A percentile compares a stretch with the other conserved stretches of the same genome.
Evolutionary conservation across 2,113 vertebrate species (phyloP).

Genomic region (Nycticryphes semicollaris): DNA sequence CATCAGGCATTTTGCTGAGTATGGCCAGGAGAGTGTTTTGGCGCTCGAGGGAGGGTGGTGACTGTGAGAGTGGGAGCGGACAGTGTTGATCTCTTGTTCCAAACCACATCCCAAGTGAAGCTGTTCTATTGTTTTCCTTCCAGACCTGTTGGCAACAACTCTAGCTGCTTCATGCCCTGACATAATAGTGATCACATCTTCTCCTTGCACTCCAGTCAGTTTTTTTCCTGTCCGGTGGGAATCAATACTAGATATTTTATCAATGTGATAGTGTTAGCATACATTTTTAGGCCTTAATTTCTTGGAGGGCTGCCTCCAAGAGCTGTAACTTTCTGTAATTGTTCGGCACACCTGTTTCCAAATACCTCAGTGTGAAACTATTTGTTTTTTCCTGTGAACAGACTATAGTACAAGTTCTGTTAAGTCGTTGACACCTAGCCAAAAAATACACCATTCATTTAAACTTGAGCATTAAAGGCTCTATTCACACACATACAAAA

Average conservation of each 20-base stretch:
- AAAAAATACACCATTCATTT: slow-evolving; percentile 78
- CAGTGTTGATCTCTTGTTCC: background rate
- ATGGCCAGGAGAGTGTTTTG: background rate
- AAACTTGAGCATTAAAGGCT: slow-evolving; percentile 71
- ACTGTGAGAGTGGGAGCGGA: background rate
- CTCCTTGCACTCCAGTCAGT: background rate
- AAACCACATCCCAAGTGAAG: background rate
- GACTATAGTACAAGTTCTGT: slow-evolving; percentile 76
- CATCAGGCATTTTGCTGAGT: background rate
- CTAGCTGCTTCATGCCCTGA: background rate
- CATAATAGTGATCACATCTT: slow-evolving; percentile 20
- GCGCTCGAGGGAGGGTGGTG: background rate
- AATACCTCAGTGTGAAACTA: slow-evolving; percentile 80
- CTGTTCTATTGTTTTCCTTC: background rate
- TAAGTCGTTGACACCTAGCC: slow-evolving; percentile 74
- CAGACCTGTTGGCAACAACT: background rate
- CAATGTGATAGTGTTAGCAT: slow-evolving; percentile 59
- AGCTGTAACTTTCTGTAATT: slow-evolving; percentile 74
- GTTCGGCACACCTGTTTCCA: slow-evolving; percentile 78
- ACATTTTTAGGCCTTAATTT: slow-evolving; percentile 58
- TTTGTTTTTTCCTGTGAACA: slow-evolving; percentile 78
- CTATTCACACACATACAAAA: slow-evolving; percentile 68
- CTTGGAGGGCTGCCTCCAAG: slow-evolving; percentile 64
- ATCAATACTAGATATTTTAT: slow-evolving; percentile 58
- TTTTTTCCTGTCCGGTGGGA: slow-evolving; percentile 31